phyloP scores from a whole-genome alignment of 2,888 invertebrate genomes.

The Sceliomorpha sp. region DNA sequence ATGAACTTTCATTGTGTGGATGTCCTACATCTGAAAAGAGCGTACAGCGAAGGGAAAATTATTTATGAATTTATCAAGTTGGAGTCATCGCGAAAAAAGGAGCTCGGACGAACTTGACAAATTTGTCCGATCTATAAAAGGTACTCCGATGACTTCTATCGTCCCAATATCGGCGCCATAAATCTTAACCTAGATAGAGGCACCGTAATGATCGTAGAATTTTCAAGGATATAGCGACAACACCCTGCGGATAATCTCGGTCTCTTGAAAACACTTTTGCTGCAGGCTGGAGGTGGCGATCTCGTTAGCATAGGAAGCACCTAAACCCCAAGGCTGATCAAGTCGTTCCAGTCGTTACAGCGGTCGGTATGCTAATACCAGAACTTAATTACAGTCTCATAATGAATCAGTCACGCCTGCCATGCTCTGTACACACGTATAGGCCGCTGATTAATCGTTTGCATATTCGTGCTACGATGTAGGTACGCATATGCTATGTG shows the following conservation, averaged over 20 bases:
- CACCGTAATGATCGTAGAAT: slow-evolving; percentile 1
- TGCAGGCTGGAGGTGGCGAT: slow-evolving; percentile 59
- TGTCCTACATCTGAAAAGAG: neutral
- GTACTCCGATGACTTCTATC: too few relatives aligned
- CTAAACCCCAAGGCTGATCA: slow-evolving; percentile 59
- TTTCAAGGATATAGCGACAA: slow-evolving; percentile 29
- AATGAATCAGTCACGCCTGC: slow-evolving; percentile 74
- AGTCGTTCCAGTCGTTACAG: slow-evolving; percentile 63
- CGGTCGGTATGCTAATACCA: slow-evolving; percentile 72
- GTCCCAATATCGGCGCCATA: too few relatives aligned
- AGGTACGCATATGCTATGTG: too few relatives aligned
- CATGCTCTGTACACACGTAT: slow-evolving; percentile 57
- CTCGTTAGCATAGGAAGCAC: slow-evolving; percentile 71
- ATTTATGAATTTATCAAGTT: slow-evolving; percentile 2
- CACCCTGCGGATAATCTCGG: slow-evolving; percentile 37
- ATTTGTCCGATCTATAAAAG: too few relatives aligned
- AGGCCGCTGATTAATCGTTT: slow-evolving; percentile 73
- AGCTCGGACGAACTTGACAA: too few relatives aligned
- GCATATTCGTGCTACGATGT: slow-evolving; percentile 22
- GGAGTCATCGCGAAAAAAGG: too few relatives aligned
- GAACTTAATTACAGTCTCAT: slow-evolving; percentile 73
- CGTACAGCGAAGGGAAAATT: slow-evolving; percentile 5
- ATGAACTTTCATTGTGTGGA: slow-evolving; percentile 6
- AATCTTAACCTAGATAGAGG: too few relatives aligned
- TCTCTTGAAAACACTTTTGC: slow-evolving; percentile 53